phyloP scores from a whole-genome alignment of 2,797 vertebrate genomes.

The Eutrigla gurnardus region DNA sequence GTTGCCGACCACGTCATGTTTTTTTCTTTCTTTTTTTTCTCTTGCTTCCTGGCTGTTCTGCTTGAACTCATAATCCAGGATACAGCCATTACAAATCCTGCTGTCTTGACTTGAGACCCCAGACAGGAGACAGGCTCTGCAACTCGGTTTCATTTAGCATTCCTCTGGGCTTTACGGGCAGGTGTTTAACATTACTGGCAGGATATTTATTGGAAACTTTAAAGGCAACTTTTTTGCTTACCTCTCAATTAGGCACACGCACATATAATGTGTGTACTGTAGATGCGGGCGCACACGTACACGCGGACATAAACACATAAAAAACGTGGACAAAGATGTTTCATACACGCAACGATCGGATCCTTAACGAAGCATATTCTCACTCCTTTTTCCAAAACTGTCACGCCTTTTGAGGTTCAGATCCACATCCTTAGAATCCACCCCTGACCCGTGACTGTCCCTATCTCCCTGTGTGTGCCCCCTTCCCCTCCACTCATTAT shows the following conservation, averaged over 20 bases:
- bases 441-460: slow-evolving; percentile 63
- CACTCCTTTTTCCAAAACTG: slow-evolving; percentile 44
- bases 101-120: slow-evolving; percentile 85
- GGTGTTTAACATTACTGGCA: slow-evolving; percentile 89
- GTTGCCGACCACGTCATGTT: slow-evolving; percentile 61
- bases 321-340: slow-evolving; percentile 40
- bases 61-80: slow-evolving; percentile 84
- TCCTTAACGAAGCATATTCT: slow-evolving; percentile 35
- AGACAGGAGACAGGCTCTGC: slow-evolving; percentile 85
- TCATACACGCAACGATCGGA: slow-evolving; percentile 25
- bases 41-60: slow-evolving; percentile 77
- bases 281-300: slow-evolving; percentile 34
- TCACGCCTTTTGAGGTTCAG: slow-evolving; percentile 54
- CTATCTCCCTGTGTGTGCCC: slow-evolving; percentile 33
- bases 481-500: slow-evolving; percentile 65
- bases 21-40: slow-evolving; percentile 46
- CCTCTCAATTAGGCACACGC: slow-evolving; percentile 83
- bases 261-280: slow-evolving; percentile 62
- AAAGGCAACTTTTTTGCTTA: slow-evolving; percentile 87
- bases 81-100: slow-evolving; percentile 86
- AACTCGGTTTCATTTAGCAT: slow-evolving; percentile 88
- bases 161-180: slow-evolving; percentile 87
- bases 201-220: slow-evolving; percentile 88
- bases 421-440: slow-evolving; percentile 59
- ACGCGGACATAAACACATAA: slow-evolving; percentile 15